A percentile compares a stretch with the other conserved stretches of the same genome.
Evolutionary conservation across 1,140 invertebrate species (phyloP).

Genomic region (Eumaeus atala): DNA sequence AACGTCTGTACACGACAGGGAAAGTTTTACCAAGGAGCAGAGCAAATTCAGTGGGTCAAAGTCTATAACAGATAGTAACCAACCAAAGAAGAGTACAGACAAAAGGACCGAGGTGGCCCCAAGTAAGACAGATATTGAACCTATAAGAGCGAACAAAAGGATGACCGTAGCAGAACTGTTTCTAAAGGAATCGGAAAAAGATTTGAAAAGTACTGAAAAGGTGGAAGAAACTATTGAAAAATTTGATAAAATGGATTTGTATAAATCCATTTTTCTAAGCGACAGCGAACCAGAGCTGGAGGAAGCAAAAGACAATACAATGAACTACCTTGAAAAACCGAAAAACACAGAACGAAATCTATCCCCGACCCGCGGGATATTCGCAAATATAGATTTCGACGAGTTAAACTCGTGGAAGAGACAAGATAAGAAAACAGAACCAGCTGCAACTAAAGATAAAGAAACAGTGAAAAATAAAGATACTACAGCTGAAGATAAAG

Average conservation of each 20-base stretch:
- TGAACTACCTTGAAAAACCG: conserved; percentile 42
- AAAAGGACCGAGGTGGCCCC: too few species aligned
- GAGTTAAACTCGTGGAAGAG: conserved; percentile 71
- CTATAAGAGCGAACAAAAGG: conserved; percentile 43
- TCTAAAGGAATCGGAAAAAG: conserved; percentile 64
- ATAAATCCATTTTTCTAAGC: conserved; percentile 80
- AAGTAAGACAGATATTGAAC: too few species aligned
- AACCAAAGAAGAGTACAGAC: too few species aligned
- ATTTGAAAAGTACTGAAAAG: conserved; percentile 38
- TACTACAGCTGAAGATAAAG: conserved; percentile 19
- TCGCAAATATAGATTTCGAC: conserved; percentile 83
- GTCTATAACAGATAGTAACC: conserved; percentile 27
- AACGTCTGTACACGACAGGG: conserved; percentile 73
- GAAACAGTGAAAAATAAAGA: conserved; percentile 20
- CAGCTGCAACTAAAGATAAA: conserved; percentile 19
- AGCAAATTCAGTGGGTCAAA: conserved; percentile 58
- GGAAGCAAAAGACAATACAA: conserved; percentile 19
- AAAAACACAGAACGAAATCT: conserved; percentile 75
- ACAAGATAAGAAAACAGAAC: conserved; percentile 17
- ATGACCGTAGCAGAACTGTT: conserved; percentile 72
- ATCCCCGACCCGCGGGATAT: conserved; percentile 82
- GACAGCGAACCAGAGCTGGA: conserved; percentile 77
- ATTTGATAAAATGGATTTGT: conserved; percentile 78
- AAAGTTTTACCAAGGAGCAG: conserved; percentile 73
- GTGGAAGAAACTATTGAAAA: conserved; percentile 66